These are phyloP conservation scores for Ptychadena robeensis DNA, from an alignment of 2,797 vertebrate genomes.

Conservation along the genomic window DNA sequence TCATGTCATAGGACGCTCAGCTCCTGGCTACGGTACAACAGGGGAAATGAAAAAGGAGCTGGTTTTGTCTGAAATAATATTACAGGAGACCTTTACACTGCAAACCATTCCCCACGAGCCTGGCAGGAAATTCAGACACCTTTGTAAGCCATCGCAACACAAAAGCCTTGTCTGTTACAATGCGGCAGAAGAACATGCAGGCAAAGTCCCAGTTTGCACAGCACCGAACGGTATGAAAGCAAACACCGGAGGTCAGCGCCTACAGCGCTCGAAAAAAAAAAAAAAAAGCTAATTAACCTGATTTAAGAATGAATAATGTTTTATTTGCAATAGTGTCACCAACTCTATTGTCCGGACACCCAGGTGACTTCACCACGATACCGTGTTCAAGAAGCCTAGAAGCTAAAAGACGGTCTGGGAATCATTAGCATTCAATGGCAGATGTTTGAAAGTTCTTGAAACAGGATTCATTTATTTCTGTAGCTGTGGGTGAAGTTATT, in stretches of 20 bases:
- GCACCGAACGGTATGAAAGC: conserved; percentile 26
- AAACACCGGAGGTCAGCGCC: conserved; percentile 17
- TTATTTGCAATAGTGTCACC: conserved; percentile 26
- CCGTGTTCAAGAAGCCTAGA: background rate
- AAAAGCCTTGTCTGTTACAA: conserved; percentile 12
- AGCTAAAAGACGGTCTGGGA: background rate
- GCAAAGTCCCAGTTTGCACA: conserved; percentile 13
- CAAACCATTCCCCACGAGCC: conserved; percentile 24
- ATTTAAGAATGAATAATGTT: conserved; percentile 39
- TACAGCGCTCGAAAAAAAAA: conserved; percentile 20
- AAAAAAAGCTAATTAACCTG: conserved; percentile 38
- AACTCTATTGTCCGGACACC: conserved; percentile 25
- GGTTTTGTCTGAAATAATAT: conserved; percentile 16
- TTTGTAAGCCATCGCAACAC: conserved; percentile 13
- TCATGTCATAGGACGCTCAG: background rate
- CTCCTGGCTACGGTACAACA: background rate
- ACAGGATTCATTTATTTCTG: background rate
- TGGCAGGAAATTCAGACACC: conserved; percentile 3
- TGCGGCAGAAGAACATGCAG: conserved; percentile 1
- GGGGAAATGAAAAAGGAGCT: conserved; percentile 2
- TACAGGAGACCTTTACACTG: conserved; percentile 18
- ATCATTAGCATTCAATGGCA: background rate
- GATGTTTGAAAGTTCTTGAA: background rate
- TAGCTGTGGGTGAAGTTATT: background rate
- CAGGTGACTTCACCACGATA: background rate